Conservation (phyloP, 2,797 vertebrate species). For the Novumbra hubbsi region DNA sequence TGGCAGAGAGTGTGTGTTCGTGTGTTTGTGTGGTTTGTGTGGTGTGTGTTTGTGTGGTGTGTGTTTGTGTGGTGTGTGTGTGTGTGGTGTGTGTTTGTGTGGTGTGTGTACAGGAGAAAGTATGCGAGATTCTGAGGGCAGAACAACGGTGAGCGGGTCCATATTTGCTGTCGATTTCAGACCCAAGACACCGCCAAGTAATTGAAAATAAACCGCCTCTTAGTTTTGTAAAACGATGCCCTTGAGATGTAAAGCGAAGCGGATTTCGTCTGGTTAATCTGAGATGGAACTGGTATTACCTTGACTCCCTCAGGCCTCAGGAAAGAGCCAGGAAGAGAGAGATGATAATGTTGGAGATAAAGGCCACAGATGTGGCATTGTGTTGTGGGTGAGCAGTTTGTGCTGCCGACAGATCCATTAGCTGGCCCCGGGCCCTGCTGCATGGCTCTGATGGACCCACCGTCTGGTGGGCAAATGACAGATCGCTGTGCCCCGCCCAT, state of each 20-base stretch:
- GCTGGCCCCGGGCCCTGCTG: neutral
- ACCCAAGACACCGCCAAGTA: neutral
- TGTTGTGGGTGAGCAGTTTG: conserved; percentile 19
- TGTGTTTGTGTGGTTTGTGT: neutral
- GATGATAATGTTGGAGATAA: conserved; percentile 11
- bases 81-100: neutral
- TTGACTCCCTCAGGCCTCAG: conserved; percentile 6
- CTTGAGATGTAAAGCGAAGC: conserved; percentile 20
- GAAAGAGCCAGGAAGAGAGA: neutral
- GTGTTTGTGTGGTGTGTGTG: conserved; percentile 20
- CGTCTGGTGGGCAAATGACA: conserved; percentile 19
- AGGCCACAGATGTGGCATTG: conserved; percentile 24
- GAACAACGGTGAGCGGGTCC: neutral
- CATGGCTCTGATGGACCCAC: neutral
- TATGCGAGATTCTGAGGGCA: neutral
- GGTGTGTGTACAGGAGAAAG: neutral
- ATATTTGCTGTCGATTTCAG: neutral
- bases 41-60: conserved; percentile 7
- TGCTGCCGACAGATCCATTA: conserved; percentile 22
- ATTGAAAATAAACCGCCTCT: neutral
- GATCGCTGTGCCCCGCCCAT: neutral
- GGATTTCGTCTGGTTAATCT: conserved; percentile 9
- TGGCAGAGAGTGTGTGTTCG: conserved; percentile 3
- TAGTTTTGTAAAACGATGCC: neutral
- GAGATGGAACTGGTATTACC: conserved; percentile 12